A percentile compares a stretch with the other conserved stretches of the same genome.
These are phyloP conservation scores for Apodemia zela DNA, from an alignment of 2,888 invertebrate species.

Conservation along the genomic window DNA sequence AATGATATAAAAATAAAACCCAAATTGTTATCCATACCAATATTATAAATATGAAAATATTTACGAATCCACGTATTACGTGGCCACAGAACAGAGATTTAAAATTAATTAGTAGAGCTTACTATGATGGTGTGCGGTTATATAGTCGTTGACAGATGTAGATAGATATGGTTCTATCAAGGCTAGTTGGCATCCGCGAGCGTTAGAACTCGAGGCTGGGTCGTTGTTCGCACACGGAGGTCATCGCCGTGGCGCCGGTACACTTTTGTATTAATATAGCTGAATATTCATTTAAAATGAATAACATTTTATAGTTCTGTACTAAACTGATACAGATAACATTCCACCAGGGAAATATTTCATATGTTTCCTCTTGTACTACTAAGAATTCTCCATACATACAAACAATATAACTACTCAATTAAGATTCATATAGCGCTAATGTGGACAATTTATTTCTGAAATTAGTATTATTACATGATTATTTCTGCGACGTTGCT, in stretches of 20 bases:
- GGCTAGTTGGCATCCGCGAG: slow-evolving; percentile 30
- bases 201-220: slow-evolving; percentile 40
- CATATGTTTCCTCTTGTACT: slow-evolving; percentile 3
- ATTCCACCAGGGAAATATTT: slow-evolving; percentile 5
- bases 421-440: too few relatives aligned
- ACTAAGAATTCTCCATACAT: background rate
- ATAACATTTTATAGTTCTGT: slow-evolving; percentile 1
- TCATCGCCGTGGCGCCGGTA: slow-evolving; percentile 59
- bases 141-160: slow-evolving; percentile 17
- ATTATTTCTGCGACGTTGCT: too few relatives aligned
- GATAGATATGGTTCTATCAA: slow-evolving; percentile 25
- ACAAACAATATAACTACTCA: too few relatives aligned
- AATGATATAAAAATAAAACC: too few relatives aligned
- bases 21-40: too few relatives aligned
- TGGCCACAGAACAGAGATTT: background rate
- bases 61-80: background rate
- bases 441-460: too few relatives aligned
- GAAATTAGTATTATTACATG: too few relatives aligned
- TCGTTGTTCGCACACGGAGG: slow-evolving; percentile 69
- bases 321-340: slow-evolving; percentile 6
- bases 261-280: slow-evolving; percentile 14
- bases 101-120: background rate
- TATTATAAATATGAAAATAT: too few relatives aligned
- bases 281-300: slow-evolving; percentile 15
- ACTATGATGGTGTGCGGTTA: background rate